Evolutionary conservation across 2,797 vertebrate species (phyloP).

Genomic region (Arnoldichthys spilopterus): DNA sequence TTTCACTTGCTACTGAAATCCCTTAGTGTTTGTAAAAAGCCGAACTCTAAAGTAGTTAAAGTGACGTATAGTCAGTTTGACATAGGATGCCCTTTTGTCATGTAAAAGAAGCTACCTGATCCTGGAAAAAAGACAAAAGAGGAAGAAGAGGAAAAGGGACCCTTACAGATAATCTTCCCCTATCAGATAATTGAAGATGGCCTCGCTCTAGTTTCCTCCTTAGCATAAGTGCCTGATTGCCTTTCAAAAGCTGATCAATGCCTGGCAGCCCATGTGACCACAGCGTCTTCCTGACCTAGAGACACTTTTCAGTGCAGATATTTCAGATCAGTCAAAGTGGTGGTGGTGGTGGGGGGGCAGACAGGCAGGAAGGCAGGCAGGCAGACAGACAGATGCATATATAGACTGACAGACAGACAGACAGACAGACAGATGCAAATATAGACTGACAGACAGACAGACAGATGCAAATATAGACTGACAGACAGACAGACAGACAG

Average conservation of each 20-base stretch:
- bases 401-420: too few relatives aligned
- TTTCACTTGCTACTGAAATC: not conserved
- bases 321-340: not conserved
- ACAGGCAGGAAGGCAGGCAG: too few relatives aligned
- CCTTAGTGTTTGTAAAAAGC: not conserved
- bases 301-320: not conserved
- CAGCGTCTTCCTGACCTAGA: slow-evolving; percentile 21
- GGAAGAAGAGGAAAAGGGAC: slow-evolving; percentile 62
- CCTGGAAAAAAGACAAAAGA: slow-evolving; percentile 53
- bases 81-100: slow-evolving; percentile 61
- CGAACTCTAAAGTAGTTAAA: not conserved
- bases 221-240: slow-evolving; percentile 65
- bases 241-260: slow-evolving; percentile 66
- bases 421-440: too few relatives aligned
- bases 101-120: slow-evolving; percentile 64
- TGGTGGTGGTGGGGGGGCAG: too few relatives aligned
- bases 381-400: too few relatives aligned
- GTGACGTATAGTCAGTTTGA: not conserved
- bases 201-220: slow-evolving; percentile 63
- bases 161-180: slow-evolving; percentile 67
- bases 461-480: too few relatives aligned
- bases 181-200: slow-evolving; percentile 63
- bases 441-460: too few relatives aligned
- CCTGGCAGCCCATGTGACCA: slow-evolving; percentile 43
- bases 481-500: too few relatives aligned